Conservation (phyloP, 2,888 invertebrate species). For the Eretmocerus hayati region DNA sequence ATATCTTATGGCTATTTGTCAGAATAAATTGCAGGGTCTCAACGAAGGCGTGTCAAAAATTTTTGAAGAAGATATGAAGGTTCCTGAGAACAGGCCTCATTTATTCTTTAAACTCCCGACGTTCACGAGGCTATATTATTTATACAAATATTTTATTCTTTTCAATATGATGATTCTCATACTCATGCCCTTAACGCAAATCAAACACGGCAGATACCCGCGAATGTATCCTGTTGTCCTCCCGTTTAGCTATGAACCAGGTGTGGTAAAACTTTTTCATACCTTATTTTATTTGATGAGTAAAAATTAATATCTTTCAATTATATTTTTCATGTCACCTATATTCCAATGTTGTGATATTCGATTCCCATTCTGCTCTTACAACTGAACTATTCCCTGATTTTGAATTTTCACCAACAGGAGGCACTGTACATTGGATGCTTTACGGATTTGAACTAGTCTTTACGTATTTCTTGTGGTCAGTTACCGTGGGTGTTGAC, state of each 20-base stretch:
- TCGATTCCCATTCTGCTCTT: too few relatives aligned
- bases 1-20: not conserved
- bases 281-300: too few relatives aligned
- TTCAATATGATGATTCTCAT: not conserved
- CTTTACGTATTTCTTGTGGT: conserved; percentile 8
- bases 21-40: not conserved
- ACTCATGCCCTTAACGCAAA: conserved; percentile 2
- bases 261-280: too few relatives aligned
- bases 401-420: too few relatives aligned
- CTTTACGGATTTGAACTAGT: conserved; percentile 9
- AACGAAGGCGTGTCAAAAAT: conserved; percentile 4
- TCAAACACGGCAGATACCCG: conserved; percentile 9
- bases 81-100: conserved; percentile 4
- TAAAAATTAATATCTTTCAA: too few relatives aligned
- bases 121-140: conserved; percentile 9
- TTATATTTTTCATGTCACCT: too few relatives aligned
- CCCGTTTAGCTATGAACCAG: conserved; percentile 15
- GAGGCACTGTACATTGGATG: conserved; percentile 9
- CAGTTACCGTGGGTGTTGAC: conserved; percentile 23
- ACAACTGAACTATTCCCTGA: too few relatives aligned
- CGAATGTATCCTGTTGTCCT: conserved; percentile 10
- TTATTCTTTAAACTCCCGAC: conserved; percentile 2
- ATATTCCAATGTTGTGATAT: too few relatives aligned
- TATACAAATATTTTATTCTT: not conserved
- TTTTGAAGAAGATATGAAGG: conserved; percentile 5